Base-by-base conservation (phyloP, 2,888 invertebrate genomes). In the Lutraria lutraria region DNA sequence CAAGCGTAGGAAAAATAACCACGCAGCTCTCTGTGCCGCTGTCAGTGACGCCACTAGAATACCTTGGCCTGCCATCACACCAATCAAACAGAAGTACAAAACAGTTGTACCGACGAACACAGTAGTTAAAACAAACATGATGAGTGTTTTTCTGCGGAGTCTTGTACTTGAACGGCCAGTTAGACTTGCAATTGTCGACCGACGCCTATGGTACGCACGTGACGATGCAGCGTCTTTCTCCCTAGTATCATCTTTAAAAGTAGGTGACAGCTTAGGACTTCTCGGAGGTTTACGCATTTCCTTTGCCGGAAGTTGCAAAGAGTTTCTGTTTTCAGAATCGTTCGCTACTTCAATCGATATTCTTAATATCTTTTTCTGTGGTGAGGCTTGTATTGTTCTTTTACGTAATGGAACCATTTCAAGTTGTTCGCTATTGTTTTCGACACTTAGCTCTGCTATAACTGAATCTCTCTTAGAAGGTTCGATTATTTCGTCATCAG, bases 71-170 rank as follows among this genome's bases (percentile, higher is more conserved):
- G 92, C 76, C 88, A 90, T 84, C 21, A 80, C 53, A 16, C 87
- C 86, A 25, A 92, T 90, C 76, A 92, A 54, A 79, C 80, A 81
- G 53, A 92, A 89, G 81, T 92, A 92, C 21, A 90, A 85, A 6
- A 88, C 68, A 15, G 92, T 92, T 56, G 92, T 92, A 0, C 34
- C 85, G 15, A 91, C 81, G 34, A 92, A 92, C 29, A 91, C 60
- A 0, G 89, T 86, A 16, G 92, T 92, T 52, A 92, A 72, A 53
- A 91, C 91, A 34, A 91, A 92, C 92, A 92, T 92, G 12, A 92
- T 92, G 10, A 92, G 81, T 0, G 92, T 92, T 81, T 92, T 92
- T 34, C 92, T 82, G n/a, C 91, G 85, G 4, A 91, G 86, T 54
- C 90, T 56, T 6, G 85, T 81, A 12, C 90, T 87, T 1, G 86